Evolutionary conservation across 2,888 invertebrate species (phyloP), one percentile per base, ranked within the genome.

Genomic region (Meta bourneti): DNA sequence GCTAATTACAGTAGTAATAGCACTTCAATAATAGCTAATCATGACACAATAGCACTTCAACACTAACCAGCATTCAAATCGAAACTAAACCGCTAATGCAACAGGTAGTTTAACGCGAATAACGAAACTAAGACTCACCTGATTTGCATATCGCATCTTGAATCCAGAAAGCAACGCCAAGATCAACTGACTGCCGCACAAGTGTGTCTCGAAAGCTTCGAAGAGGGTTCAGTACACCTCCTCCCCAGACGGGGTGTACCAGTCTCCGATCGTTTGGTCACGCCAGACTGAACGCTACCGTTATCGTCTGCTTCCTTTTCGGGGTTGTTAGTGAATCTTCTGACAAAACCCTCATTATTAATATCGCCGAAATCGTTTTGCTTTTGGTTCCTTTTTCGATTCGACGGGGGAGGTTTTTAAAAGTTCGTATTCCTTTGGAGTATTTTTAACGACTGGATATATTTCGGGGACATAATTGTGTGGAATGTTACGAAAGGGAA

Each of bases 141-240:
- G 6, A 75, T 84, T 84, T 84, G 74, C 84, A 84, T 84, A 54
- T 84, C 54, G 54, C 84, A 84, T 84, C 16, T 82, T 16, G n/a
- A 48, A 7, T 19, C 19, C 16, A 34, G 34, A n/a, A 69, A 71
- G 52, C 19, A 34, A 48, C 11, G 7, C 16, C 9, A 52, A 7
- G n/a, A 72, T n/a, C 80, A 19, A 72, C 49, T 51, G 34, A 48
- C 71, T 82, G 51, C 20, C 69, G n/a, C 71, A 52, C 49, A 69
- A 70, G 51, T 69, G n/a, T 69, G n/a, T 11, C 74, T 84, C 54
- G 84, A 34, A n/a, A 34, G 20, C 52, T 34, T 80, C 52, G 74
- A 72, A 69, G 69, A 90, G 72, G 90, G 80, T 90, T 90, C 85
- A 90, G 54, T 90, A 72, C 84, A 79, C 84, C 72, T 77, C 84